Evolutionary conservation across 2,888 invertebrate genomes (phyloP).

Genomic region (Rhopalosiphum nymphaeae): DNA sequence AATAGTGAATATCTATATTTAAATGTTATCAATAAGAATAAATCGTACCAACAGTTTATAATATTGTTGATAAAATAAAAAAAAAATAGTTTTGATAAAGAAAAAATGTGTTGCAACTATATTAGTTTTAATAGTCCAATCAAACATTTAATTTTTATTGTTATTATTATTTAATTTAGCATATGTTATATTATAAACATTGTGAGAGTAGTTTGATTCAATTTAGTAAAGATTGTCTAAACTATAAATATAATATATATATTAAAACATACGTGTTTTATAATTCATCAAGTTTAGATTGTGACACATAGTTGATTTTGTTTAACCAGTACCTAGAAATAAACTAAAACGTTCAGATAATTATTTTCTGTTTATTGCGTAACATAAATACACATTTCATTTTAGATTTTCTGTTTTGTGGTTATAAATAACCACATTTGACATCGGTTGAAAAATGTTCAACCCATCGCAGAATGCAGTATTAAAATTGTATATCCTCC

Average conservation of each 20-base stretch:
- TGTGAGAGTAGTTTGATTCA: not conserved
- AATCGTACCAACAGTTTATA: not conserved
- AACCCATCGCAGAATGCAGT: not conserved
- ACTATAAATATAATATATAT: not conserved
- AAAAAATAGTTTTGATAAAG: not conserved
- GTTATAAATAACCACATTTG: constrained; percentile 41
- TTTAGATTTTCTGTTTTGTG: constrained; percentile 39
- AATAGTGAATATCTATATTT: not conserved
- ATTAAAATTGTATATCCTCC: not conserved
- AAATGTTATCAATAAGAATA: not conserved
- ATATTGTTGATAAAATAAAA: not conserved
- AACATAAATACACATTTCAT: constrained; percentile 43
- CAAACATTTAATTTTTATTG: not conserved
- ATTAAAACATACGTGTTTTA: not conserved
- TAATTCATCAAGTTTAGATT: constrained; percentile 26
- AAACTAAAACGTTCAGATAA: constrained; percentile 19
- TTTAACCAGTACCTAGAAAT: constrained; percentile 20
- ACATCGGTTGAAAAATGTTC: not conserved
- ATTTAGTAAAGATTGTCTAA: not conserved
- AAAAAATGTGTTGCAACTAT: not conserved
- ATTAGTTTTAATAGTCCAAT: not conserved
- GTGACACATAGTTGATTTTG: constrained; percentile 30
- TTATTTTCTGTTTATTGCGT: constrained; percentile 35
- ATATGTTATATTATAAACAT: not conserved
- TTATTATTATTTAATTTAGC: not conserved